Evolutionary conservation across 2,797 vertebrate genomes (phyloP), one percentile per base, ranked within the genome.

Genomic region (Poecile montanus): DNA sequence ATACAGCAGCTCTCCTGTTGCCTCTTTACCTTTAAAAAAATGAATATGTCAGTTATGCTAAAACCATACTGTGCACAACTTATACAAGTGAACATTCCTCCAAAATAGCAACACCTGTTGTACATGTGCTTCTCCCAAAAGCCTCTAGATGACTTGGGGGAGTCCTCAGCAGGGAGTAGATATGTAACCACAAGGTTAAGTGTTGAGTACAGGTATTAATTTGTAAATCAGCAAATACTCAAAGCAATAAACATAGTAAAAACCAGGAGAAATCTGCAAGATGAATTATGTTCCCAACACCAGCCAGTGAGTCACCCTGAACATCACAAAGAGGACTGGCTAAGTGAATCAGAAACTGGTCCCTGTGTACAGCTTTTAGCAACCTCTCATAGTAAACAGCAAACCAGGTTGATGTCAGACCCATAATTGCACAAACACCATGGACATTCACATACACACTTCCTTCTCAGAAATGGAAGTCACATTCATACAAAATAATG

Each of bases 401-500:
- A 73, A 34, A 56, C 3, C 26, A 73, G 9, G 11, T 5, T 54
- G 73, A 45, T 72, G 54, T 44, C 63, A 75, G 63, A 68, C 17
- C 25, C 40, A 47, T 17, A 50, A 74, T 82, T 36, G 26, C 48
- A 51, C 0, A 2, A 65, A 62, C 58, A 34, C 30, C 19, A 26
- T 2, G 15, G 9, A 22, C n/a, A 48, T 30, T 36, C 2, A 0
- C 53, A 25, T 11, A 50, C 11, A 23, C 0, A 0, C 15, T 85
- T 63, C 23, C 29, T 87, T 61, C 61, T 61, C n/a, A 83, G 21
- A 85, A 61, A 67, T 19, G 25, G 27, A 89, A 86, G 54, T 83
- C 44, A 68, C 26, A n/a, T 68, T 80, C 6, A 2, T 36, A 83
- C 58, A 16, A 71, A 85, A 72, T 45, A 80, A 3, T n/a, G 13